Evolutionary conservation across 1,140 invertebrate genomes (phyloP).

Genomic region (Caerostris extrusa): DNA sequence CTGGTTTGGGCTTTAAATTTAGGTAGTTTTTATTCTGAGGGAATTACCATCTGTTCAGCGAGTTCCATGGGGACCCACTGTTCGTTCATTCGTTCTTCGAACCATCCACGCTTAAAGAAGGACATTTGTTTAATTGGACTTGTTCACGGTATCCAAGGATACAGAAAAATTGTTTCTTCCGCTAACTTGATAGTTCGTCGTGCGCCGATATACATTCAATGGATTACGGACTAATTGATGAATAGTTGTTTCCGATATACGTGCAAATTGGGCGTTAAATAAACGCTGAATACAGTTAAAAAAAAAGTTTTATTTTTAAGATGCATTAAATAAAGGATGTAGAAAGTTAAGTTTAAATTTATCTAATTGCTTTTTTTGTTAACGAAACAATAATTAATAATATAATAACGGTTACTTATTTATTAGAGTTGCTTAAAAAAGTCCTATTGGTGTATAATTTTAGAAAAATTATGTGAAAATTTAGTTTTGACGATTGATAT

Average conservation of each 20-base stretch:
- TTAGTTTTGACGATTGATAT: too few species aligned
- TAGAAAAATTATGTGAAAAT: too few species aligned
- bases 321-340: too few species aligned
- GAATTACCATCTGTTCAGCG: constrained; percentile 41
- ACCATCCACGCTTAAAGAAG: constrained; percentile 33
- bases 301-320: too few species aligned
- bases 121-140: constrained; percentile 47
- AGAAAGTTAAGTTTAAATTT: too few species aligned
- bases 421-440: too few species aligned
- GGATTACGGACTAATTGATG: constrained; percentile 20
- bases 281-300: too few species aligned
- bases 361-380: too few species aligned
- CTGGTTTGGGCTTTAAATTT: constrained; percentile 29
- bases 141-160: constrained; percentile 34
- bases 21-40: constrained; percentile 7
- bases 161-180: constrained; percentile 5
- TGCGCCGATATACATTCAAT: not conserved
- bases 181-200: too few species aligned
- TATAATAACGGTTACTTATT: too few species aligned
- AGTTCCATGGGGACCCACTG: constrained; percentile 31
- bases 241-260: not conserved
- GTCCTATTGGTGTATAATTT: too few species aligned
- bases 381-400: too few species aligned
- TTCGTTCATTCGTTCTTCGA: not conserved
- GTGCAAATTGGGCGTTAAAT: not conserved